Base-by-base conservation (phyloP, 2,113 vertebrate species). In the Anser brachyrhynchus region DNA sequence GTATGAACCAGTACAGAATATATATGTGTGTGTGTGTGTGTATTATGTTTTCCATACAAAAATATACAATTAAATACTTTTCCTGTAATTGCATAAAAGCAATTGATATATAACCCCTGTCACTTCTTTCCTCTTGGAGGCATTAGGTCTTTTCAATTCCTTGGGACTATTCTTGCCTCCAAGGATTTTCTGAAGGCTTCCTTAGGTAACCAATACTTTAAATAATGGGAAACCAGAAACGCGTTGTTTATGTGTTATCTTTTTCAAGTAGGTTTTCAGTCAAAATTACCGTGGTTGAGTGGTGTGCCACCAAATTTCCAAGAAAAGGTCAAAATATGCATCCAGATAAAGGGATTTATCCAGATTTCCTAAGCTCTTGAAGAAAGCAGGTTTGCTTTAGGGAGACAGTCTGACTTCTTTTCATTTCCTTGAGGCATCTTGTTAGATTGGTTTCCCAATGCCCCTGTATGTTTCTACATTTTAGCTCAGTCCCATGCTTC, bases 311-410 rank as follows among this genome's bases (percentile, higher is more conserved):
- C 72, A 55, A 79, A 72, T 75, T 96, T 95, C 51, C 80, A 87
- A 93, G 64, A 91, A 94, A 96, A 97, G 93, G 76, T 97, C 54
- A 96, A 96, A 96, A 93, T 95, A 87, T 69, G 82, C 84, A 95
- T 95, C 93, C 84, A 39, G 80, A 93, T 91, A 37, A 91, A 71
- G 14, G 69, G 83, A 89, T 96, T 96, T 95, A 96, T 94, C 78
- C 77, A 97, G 87, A 93, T 97, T 95, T 97, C 26, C 89, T 96
- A 77, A 96, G 95, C 61, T 95, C 70, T 59, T 93, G n/a, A 39
- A 92, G 87, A 41, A 90, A 58, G 72, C 54, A 83, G 14, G 10
- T 64, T 92, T 74, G 62, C 82, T 92, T 18, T 81, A 94, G 73
- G 83, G 87, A n/a, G 95, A 49, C 57, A 92, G 73, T 92, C 69